phyloP scores from a whole-genome alignment of 1,140 invertebrate genomes.

The Cotesia typhae region DNA sequence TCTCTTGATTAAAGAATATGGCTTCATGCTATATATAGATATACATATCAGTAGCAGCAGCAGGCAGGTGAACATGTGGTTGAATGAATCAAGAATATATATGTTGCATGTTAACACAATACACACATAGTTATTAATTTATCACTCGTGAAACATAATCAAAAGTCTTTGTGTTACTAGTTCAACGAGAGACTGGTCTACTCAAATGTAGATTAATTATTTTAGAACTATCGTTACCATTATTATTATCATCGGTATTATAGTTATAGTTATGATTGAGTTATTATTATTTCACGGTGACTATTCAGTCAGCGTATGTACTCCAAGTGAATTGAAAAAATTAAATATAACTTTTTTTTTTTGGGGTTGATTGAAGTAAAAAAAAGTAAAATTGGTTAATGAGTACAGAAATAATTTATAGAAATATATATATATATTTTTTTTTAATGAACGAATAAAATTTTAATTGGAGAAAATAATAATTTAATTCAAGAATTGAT shows the following conservation, averaged over 20 bases:
- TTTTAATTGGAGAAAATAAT: too few species aligned
- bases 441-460: too few species aligned
- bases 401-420: too few species aligned
- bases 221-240: background rate
- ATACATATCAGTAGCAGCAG: conserved; percentile 9
- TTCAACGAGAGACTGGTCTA: background rate
- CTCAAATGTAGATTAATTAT: conserved; percentile 7
- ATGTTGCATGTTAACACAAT: conserved; percentile 11
- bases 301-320: too few species aligned
- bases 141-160: background rate
- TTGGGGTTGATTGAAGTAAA: too few species aligned
- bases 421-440: too few species aligned
- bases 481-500: background rate
- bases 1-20: conserved; percentile 4
- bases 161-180: background rate
- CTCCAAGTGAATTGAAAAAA: too few species aligned
- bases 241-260: too few species aligned
- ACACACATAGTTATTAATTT: conserved; percentile 28
- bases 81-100: background rate
- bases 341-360: too few species aligned
- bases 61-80: conserved; percentile 21
- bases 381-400: too few species aligned
- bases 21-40: conserved; percentile 5
- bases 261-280: too few species aligned
- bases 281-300: too few species aligned